A percentile compares a stretch with the other conserved stretches of the same genome.
These are phyloP conservation scores for Andrena camellia DNA, from an alignment of 2,888 invertebrate genomes.

Conservation along the genomic window DNA sequence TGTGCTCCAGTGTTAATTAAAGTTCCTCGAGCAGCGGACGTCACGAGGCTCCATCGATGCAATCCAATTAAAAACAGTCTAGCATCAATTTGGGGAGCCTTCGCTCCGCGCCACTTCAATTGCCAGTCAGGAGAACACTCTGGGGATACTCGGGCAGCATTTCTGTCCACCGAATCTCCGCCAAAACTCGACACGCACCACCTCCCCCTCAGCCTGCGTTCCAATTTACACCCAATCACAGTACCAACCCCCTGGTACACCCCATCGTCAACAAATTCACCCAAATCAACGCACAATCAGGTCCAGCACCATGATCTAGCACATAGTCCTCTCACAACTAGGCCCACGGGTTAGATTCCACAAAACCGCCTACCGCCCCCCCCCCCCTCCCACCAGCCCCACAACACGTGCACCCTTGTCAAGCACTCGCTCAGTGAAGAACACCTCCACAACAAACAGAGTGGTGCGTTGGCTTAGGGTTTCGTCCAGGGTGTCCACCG, in stretches of 20 bases:
- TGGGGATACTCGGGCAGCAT: background rate
- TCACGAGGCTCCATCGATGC: background rate
- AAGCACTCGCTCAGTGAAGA: background rate
- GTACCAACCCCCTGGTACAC: background rate
- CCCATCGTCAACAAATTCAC: background rate
- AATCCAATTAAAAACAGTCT: background rate
- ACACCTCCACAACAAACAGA: background rate
- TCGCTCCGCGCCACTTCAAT: background rate
- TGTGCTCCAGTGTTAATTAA: background rate
- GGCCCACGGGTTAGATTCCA: background rate
- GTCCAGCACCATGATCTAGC: background rate
- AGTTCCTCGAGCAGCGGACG: background rate
- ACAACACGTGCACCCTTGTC: conserved; percentile 3
- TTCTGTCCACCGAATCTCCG: background rate
- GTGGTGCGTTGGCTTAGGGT: background rate
- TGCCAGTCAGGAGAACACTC: background rate
- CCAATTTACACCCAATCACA: background rate
- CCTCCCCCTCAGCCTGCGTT: background rate
- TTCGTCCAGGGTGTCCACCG: background rate
- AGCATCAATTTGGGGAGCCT: conserved; percentile 1
- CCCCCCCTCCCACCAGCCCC: background rate
- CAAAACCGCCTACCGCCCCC: background rate
- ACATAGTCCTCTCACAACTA: background rate
- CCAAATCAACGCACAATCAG: background rate
- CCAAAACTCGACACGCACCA: background rate